Conservation (phyloP, 1,140 invertebrate genomes). For the Charaxes varanes region DNA sequence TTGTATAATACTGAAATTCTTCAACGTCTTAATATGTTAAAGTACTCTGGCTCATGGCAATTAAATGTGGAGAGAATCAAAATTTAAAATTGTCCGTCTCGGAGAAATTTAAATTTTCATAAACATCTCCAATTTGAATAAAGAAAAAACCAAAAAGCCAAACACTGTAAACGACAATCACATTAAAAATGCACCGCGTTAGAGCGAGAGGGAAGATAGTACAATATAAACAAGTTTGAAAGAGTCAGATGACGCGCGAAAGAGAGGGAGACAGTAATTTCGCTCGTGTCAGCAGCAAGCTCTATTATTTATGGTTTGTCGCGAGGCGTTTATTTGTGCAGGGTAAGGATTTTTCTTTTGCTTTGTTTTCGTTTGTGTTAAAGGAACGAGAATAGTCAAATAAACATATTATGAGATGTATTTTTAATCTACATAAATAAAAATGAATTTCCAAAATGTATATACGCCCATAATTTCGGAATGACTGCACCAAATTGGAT, state of each 20-base stretch:
- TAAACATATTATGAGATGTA: no score
- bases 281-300: slow-evolving; percentile 43
- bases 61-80: no score
- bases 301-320: slow-evolving; percentile 43
- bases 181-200: slow-evolving; percentile 19
- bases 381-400: no score
- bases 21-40: no score
- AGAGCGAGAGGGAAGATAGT: slow-evolving; percentile 1
- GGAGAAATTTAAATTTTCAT: not conserved
- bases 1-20: no score
- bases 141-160: slow-evolving; percentile 15
- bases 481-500: no score
- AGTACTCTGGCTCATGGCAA: no score
- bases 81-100: slow-evolving; percentile 4
- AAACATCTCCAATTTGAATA: slow-evolving; percentile 1
- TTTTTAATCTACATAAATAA: no score
- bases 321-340: slow-evolving; percentile 21
- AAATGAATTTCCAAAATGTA: no score
- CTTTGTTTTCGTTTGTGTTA: slow-evolving; percentile 18
- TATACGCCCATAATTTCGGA: no score
- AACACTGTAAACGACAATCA: slow-evolving; percentile 19
- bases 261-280: slow-evolving; percentile 36
- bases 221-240: not conserved
- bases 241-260: slow-evolving; percentile 10
- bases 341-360: slow-evolving; percentile 21